Evolutionary conservation across 2,888 invertebrate genomes (phyloP).

Genomic region (Drosophila suboccidentalis): DNA sequence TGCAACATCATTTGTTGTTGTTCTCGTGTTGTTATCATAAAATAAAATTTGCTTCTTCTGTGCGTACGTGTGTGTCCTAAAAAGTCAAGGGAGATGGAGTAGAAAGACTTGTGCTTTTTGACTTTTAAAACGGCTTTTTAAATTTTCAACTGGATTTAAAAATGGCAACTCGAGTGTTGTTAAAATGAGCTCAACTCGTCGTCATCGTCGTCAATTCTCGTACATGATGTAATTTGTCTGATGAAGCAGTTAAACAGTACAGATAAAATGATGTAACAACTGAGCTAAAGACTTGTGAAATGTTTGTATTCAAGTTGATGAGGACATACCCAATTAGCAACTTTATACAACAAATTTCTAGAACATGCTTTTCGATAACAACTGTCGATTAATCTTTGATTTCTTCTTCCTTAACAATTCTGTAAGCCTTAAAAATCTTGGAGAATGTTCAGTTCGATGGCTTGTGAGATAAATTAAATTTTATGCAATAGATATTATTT

Average conservation of each 20-base stretch:
- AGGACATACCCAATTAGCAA: not conserved
- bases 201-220: not conserved
- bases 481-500: too few relatives aligned
- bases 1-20: constrained; percentile 40
- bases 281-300: constrained; percentile 3
- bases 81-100: not conserved
- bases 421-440: not conserved
- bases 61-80: constrained; percentile 53
- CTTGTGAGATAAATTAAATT: too few relatives aligned
- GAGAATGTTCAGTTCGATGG: too few relatives aligned
- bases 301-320: not conserved
- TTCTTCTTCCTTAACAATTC: not conserved
- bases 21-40: constrained; percentile 63
- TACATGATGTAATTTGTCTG: constrained; percentile 53
- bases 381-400: not conserved
- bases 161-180: constrained; percentile 46
- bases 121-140: constrained; percentile 43
- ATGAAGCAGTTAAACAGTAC: constrained; percentile 31
- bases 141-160: constrained; percentile 60
- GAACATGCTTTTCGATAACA: not conserved
- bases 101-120: constrained; percentile 46
- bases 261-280: constrained; percentile 26
- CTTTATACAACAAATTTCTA: not conserved
- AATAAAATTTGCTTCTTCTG: constrained; percentile 66
- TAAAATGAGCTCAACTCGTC: constrained; percentile 47